Evolutionary conservation across 2,888 invertebrate species (phyloP).

Genomic region (Nasonovia ribisnigri): DNA sequence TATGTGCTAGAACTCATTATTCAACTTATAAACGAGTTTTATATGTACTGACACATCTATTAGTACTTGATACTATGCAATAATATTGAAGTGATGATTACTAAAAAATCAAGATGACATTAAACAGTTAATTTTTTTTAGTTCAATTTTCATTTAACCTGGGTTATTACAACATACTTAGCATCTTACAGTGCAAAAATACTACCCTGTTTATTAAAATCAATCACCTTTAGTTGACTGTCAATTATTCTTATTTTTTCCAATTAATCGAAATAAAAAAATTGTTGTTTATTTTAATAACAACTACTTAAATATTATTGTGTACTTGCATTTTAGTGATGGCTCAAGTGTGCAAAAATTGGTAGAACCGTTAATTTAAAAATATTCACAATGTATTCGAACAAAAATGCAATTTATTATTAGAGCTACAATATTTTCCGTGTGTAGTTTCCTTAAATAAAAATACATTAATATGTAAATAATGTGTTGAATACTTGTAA

Average conservation of each 20-base stretch:
- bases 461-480: not conserved
- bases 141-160: not conserved
- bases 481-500: not conserved
- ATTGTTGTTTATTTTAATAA: not conserved
- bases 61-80: not conserved
- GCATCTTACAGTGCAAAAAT: not conserved
- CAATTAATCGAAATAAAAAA: not conserved
- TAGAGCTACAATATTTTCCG: not conserved
- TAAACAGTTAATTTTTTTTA: not conserved
- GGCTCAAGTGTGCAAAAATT: not conserved
- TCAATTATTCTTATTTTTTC: not conserved
- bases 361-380: not conserved
- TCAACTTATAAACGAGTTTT: not conserved
- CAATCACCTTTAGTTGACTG: not conserved
- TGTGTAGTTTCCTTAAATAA: not conserved
- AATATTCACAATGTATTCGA: not conserved
- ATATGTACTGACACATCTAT: not conserved
- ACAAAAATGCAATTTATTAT: not conserved
- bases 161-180: not conserved
- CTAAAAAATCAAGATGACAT: too few species aligned
- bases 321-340: not conserved
- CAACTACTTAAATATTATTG: not conserved
- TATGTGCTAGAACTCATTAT: not conserved
- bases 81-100: not conserved
- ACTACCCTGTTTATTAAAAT: not conserved